Evolutionary conservation across 2,113 vertebrate genomes (phyloP).

Genomic region (Carassius gibelio): DNA sequence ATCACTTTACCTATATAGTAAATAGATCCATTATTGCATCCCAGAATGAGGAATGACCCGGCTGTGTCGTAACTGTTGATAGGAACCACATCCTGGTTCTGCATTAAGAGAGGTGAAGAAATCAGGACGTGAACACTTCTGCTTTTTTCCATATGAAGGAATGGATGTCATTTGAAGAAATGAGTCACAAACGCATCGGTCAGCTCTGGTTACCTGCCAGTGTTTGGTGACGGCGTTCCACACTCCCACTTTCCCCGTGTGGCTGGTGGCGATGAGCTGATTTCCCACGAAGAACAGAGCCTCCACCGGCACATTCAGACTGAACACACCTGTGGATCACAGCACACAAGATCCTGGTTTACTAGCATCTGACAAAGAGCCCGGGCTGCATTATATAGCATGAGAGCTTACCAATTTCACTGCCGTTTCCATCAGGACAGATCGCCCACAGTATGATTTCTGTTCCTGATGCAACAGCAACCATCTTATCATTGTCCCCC

Average conservation of each 20-base stretch:
- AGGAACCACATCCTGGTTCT: conserved; percentile 92
- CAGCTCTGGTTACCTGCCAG: conserved; percentile 84
- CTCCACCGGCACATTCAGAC: conserved; percentile 86
- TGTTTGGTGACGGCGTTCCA: conserved; percentile 96
- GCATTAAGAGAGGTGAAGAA: not conserved
- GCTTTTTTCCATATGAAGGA: not conserved
- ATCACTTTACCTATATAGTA: conserved; percentile 84
- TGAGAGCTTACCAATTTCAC: conserved; percentile 80
- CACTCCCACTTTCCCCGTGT: conserved; percentile 88
- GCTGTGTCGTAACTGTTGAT: conserved; percentile 92
- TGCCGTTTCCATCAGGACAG: conserved; percentile 83
- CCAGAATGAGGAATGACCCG: conserved; percentile 89
- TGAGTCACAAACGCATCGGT: not conserved
- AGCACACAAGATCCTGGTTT: not conserved
- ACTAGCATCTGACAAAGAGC: not conserved
- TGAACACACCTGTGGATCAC: conserved; percentile 81
- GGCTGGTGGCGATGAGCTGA: conserved; percentile 92
- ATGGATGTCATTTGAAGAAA: not conserved
- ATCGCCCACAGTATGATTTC: conserved; percentile 92
- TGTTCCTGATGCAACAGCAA: conserved; percentile 81
- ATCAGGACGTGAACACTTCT: not conserved
- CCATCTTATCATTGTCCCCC: conserved; percentile 93
- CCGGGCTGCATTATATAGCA: not conserved
- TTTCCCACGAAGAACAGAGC: conserved; percentile 92
- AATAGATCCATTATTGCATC: conserved; percentile 91